Base-by-base conservation (phyloP, 1,140 invertebrate species). In the Maconellicoccus hirsutus region DNA sequence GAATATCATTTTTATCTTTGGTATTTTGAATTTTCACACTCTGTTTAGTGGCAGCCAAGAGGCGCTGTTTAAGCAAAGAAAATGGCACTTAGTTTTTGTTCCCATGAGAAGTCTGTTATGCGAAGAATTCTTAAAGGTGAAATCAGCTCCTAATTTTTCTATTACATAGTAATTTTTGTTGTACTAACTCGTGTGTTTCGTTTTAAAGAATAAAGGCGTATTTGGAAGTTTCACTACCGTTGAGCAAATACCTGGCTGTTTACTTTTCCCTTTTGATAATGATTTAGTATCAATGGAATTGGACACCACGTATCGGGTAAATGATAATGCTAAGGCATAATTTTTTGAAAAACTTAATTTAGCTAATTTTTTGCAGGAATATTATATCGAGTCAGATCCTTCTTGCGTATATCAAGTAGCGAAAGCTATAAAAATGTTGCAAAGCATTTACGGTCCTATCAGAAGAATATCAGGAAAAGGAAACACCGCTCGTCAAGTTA, bases 221-320 rank as follows among this genome's bases (percentile, higher is more conserved):
- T 86, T 86, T 75, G 86, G 87, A 3, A 90, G 85, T 75, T 86
- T 97, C 71, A 86, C 84, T 0, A 81, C 87, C 14, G 86, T 94
- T 42, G 89, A 93, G 76, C 93, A 97, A 81, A 89, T 94, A 74
- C 83, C 61, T 4, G 25, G 87, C 72, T 89, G 94, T 78, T 88
- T 93, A 75, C 84, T 98, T 19, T 92, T 93, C 79, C 93, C 94
- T 0, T 86, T 97, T 77, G 95, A 98, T 77, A 89, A 84, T 79
- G 96, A 98, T 83, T 81, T 98, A 0, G 83, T 98, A 72, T 96
- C 94, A 2, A 91, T 98, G 87, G 94, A 98, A 82, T 82, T 93
- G 72, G 86, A 87, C 61, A 83, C 85, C 75, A 86, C 90, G 16
- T 96, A 88, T 77, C 82, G 85, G 81, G 85, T 86, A 78, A 78